Conservation (phyloP, 2,888 invertebrate species). For the Hermaeophaga mercurialis region DNA sequence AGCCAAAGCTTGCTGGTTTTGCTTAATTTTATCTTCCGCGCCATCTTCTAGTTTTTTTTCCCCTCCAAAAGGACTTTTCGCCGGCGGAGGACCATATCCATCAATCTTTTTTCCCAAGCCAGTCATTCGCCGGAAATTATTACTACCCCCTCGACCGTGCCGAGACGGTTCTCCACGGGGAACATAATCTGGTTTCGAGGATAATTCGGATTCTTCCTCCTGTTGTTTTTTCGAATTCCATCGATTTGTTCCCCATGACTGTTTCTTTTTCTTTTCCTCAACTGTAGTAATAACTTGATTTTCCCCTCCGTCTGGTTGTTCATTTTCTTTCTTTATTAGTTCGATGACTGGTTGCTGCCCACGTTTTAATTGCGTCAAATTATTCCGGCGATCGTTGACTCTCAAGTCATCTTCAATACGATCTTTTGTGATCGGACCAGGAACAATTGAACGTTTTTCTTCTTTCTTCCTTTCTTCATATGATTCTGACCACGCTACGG, state of each 20-base stretch:
- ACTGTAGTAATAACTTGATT: constrained; percentile 22
- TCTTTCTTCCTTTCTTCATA: constrained; percentile 53
- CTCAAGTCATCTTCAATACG: constrained; percentile 65
- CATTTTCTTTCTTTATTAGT: constrained; percentile 30
- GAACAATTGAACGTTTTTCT: constrained; percentile 57
- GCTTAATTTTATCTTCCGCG: constrained; percentile 68
- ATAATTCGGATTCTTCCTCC: constrained; percentile 60
- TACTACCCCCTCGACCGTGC: constrained; percentile 75
- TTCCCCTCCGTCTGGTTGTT: constrained; percentile 30
- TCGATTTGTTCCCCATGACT: constrained; percentile 44
- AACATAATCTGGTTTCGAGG: constrained; percentile 66
- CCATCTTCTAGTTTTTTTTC: constrained; percentile 47
- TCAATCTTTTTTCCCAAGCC: constrained; percentile 68
- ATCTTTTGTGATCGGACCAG: constrained; percentile 66
- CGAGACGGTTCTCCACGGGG: constrained; percentile 89
- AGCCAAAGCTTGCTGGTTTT: constrained; percentile 69
- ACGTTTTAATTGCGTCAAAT: constrained; percentile 62
- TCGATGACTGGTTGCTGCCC: constrained; percentile 42
- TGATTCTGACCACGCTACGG: constrained; percentile 64
- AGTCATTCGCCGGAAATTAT: constrained; percentile 51
- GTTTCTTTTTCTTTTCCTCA: constrained; percentile 34
- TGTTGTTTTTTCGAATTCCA: constrained; percentile 52
- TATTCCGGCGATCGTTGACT: constrained; percentile 59
- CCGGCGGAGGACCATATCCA: constrained; percentile 80
- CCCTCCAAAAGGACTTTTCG: constrained; percentile 74